phyloP scores from a whole-genome alignment of 2,888 invertebrate species.

The Cephus sareptanus region DNA sequence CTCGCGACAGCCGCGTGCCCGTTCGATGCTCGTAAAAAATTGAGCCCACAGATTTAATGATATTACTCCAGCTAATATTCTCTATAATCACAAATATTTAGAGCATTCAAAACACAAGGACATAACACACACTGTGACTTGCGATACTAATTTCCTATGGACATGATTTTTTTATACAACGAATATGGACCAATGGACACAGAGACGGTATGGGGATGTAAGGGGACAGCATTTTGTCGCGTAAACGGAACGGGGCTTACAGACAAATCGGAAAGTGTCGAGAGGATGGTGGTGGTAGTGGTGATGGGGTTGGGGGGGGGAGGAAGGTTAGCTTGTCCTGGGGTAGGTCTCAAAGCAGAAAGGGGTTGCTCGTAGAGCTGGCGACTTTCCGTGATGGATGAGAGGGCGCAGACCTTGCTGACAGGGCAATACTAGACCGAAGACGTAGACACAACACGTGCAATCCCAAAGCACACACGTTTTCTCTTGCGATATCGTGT shows the following conservation, averaged over 20 bases:
- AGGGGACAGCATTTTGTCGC: not conserved
- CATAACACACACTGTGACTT: no score
- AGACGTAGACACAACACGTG: conserved; percentile 39
- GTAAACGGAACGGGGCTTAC: conserved; percentile 21
- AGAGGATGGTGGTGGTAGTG: conserved; percentile 12
- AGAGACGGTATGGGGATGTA: not conserved
- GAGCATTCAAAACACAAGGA: no score
- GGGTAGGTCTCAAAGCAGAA: not conserved
- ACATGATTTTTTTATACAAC: not conserved
- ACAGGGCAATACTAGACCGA: conserved; percentile 46
- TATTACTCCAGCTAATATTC: no score
- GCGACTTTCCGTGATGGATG: conserved; percentile 52
- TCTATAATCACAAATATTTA: no score
- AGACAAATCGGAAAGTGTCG: conserved; percentile 32
- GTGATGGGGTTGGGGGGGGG: not conserved
- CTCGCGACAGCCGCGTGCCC: conserved; percentile 11
- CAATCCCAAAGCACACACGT: conserved; percentile 27
- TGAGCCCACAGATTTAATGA: not conserved
- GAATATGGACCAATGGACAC: no score
- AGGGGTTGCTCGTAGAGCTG: conserved; percentile 7
- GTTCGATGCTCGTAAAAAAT: conserved; percentile 43
- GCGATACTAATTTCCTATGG: not conserved
- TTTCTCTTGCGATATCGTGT: conserved; percentile 26
- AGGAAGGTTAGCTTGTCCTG: conserved; percentile 7
- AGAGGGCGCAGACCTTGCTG: conserved; percentile 46